Percentiles rank a stretch among this genome's conserved stretches.
Conservation (phyloP, 2,113 vertebrate genomes). For the Heterotilapia buettikoferi region DNA sequence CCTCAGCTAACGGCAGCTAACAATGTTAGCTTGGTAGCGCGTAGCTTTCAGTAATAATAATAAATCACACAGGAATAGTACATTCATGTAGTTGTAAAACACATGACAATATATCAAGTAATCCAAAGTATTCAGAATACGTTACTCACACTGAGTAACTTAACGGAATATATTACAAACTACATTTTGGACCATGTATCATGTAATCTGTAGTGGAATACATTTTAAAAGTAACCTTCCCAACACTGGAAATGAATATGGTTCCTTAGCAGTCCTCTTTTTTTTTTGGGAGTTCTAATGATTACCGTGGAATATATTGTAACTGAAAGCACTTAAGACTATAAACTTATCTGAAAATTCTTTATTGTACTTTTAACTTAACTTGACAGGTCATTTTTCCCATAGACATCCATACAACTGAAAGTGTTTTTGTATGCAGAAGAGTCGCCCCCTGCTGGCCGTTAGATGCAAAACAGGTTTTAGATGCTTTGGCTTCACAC, state of each 20-base stretch:
- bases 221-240: background rate
- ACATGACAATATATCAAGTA: background rate
- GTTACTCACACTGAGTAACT: rapidly evolving
- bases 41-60: background rate
- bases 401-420: background rate
- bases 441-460: background rate
- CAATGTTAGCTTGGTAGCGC: no score
- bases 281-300: background rate
- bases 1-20: no score
- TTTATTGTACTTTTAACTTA: background rate
- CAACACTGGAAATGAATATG: background rate
- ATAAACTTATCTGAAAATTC: background rate
- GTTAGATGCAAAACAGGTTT: background rate
- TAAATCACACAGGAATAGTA: background rate
- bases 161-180: background rate
- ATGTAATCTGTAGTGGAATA: background rate
- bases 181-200: background rate
- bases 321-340: background rate
- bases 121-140: background rate
- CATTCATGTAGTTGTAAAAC: background rate
- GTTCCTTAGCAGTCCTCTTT: background rate
- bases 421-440: background rate
- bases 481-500: background rate
- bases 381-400: background rate
- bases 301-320: background rate